These are phyloP conservation scores for Acropora yongei DNA, from an alignment of 64 coral and sea anemone genomes.

Conservation along the genomic window DNA sequence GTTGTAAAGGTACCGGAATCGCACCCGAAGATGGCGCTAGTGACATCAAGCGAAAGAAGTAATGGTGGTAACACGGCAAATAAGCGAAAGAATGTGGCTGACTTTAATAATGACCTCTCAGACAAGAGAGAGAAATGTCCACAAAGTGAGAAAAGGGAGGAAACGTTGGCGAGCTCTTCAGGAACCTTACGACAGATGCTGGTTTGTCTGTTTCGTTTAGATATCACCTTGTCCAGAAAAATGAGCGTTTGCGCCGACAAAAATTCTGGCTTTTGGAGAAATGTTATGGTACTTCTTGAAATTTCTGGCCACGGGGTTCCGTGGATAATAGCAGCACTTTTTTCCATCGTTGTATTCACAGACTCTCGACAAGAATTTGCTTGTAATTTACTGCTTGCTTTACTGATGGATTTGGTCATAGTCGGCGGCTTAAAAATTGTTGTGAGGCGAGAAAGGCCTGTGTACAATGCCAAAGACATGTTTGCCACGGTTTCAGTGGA, in stretches of 20 bases:
- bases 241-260: slow-evolving; percentile 81
- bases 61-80: not conserved
- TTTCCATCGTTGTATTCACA: slow-evolving; percentile 51
- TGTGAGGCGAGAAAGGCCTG: slow-evolving; percentile 74
- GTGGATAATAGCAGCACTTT: slow-evolving; percentile 76
- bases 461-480: slow-evolving; percentile 93
- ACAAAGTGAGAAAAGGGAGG: not conserved
- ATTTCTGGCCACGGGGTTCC: slow-evolving; percentile 92
- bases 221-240: slow-evolving; percentile 72
- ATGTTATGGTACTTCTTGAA: slow-evolving; percentile 80
- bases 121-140: not conserved
- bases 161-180: not conserved
- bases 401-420: slow-evolving; percentile 79
- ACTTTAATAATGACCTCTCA: not conserved
- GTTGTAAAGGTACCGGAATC: too few species aligned
- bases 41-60: not conserved
- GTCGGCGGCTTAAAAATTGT: slow-evolving; percentile 73
- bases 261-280: slow-evolving; percentile 46
- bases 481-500: slow-evolving; percentile 96
- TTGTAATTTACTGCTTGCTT: slow-evolving; percentile 77
- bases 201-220: slow-evolving; percentile 52
- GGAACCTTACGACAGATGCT: not conserved
- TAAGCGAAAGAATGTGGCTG: not conserved
- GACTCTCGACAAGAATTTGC: slow-evolving; percentile 74
- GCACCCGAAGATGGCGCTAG: not conserved